Evolutionary conservation across 1,140 invertebrate genomes (phyloP).

Genomic region (Campoletis sonorensis): DNA sequence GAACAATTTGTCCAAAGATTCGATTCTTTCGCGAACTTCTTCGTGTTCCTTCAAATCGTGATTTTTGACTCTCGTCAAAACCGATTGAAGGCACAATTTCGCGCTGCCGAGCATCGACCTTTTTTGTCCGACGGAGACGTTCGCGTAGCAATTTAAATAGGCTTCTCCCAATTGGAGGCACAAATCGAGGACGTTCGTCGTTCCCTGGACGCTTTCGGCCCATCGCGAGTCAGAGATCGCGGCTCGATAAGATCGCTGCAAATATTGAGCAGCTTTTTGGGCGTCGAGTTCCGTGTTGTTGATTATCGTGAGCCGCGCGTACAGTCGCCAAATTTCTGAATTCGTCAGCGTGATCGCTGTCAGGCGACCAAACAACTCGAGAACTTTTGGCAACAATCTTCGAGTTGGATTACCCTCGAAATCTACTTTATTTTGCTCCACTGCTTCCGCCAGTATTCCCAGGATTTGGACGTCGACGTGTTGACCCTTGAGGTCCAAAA

Average conservation of each 20-base stretch:
- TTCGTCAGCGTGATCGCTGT: slow-evolving; percentile 83
- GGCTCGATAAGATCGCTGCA: slow-evolving; percentile 79
- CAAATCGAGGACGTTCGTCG: slow-evolving; percentile 74
- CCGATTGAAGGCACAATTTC: slow-evolving; percentile 78
- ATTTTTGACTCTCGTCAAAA: slow-evolving; percentile 75
- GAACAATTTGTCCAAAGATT: slow-evolving; percentile 55
- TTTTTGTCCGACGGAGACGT: slow-evolving; percentile 66
- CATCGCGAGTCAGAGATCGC: slow-evolving; percentile 80
- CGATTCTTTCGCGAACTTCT: slow-evolving; percentile 62
- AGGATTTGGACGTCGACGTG: slow-evolving; percentile 89
- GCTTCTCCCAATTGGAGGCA: slow-evolving; percentile 73
- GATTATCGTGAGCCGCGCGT: slow-evolving; percentile 83
- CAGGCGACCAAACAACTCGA: slow-evolving; percentile 89
- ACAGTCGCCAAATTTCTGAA: slow-evolving; percentile 87
- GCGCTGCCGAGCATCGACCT: slow-evolving; percentile 79
- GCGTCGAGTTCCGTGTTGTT: slow-evolving; percentile 69
- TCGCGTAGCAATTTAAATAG: slow-evolving; percentile 65
- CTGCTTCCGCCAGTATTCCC: slow-evolving; percentile 83
- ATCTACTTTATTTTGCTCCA: slow-evolving; percentile 82
- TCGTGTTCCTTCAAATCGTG: slow-evolving; percentile 73
- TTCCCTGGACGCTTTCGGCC: slow-evolving; percentile 78
- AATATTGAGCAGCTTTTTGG: slow-evolving; percentile 79
- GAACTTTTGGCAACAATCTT: slow-evolving; percentile 80
- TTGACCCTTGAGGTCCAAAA: slow-evolving; percentile 89
- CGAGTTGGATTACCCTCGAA: slow-evolving; percentile 76